Percentiles rank a stretch among this genome's conserved stretches.
These are phyloP conservation scores for Lamprologus sp. DNA, from an alignment of 2,113 vertebrate species.

Conservation along the genomic window DNA sequence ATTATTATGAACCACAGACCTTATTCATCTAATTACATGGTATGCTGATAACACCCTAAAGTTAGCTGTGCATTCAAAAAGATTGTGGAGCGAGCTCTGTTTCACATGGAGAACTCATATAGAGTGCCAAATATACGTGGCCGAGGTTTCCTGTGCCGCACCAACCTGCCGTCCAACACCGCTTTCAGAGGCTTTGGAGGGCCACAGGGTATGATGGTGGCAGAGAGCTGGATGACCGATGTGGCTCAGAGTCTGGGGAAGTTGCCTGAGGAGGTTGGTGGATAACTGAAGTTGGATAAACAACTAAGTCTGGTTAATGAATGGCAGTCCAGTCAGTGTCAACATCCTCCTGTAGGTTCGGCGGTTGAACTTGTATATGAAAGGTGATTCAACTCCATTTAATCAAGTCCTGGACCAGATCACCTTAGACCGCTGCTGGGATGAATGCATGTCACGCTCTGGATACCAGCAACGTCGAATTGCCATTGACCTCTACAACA, in stretches of 20 bases:
- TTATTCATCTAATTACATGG: accelerated
- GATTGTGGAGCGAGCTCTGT: slow-evolving; percentile 85
- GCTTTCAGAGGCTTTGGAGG: slow-evolving; percentile 95
- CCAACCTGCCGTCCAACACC: slow-evolving; percentile 90
- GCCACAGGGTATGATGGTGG: slow-evolving; percentile 89
- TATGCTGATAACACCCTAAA: neutral
- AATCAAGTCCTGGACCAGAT: slow-evolving; percentile 82
- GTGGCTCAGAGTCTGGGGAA: slow-evolving; percentile 75
- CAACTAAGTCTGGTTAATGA: neutral
- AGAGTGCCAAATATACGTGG: slow-evolving; percentile 82
- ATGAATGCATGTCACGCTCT: slow-evolving; percentile 80
- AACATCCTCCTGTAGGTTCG: slow-evolving; percentile 72
- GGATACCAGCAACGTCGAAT: slow-evolving; percentile 65
- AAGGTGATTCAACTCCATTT: slow-evolving; percentile 87
- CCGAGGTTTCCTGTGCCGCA: slow-evolving; percentile 80
- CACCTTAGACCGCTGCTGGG: slow-evolving; percentile 85
- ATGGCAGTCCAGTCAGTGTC: neutral
- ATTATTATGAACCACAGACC: neutral
- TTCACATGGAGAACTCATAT: slow-evolving; percentile 94
- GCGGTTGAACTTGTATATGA: slow-evolving; percentile 79
- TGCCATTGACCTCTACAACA: slow-evolving; percentile 81
- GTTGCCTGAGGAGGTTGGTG: slow-evolving; percentile 78
- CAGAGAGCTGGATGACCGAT: slow-evolving; percentile 86
- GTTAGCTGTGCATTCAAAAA: neutral
- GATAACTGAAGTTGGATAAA: neutral